A percentile compares a stretch with the other conserved stretches of the same genome.
These are phyloP conservation scores for Xylota segnis DNA, from an alignment of 2,888 invertebrate genomes.

Conservation along the genomic window DNA sequence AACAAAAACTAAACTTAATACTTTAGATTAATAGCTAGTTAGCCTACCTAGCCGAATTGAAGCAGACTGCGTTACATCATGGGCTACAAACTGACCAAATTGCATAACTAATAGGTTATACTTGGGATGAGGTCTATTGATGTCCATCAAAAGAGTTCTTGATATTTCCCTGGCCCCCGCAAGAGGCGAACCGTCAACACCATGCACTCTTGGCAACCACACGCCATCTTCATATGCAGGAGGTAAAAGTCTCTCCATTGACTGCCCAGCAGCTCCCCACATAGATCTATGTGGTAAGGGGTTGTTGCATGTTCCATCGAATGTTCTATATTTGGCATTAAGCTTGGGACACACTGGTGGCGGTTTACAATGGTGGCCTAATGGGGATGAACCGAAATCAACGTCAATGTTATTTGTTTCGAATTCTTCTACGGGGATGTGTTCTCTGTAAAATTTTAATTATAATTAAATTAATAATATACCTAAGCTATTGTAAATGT, in stretches of 20 bases:
- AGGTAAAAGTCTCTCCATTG: slow-evolving; percentile 88
- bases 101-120: slow-evolving; percentile 90
- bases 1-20: slow-evolving; percentile 37
- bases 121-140: slow-evolving; percentile 86
- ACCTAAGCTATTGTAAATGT: too few relatives aligned
- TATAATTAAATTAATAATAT: too few relatives aligned
- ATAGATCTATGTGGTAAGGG: slow-evolving; percentile 81
- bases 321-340: slow-evolving; percentile 87
- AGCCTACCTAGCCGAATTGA: slow-evolving; percentile 88
- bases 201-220: slow-evolving; percentile 81
- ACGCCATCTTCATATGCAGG: slow-evolving; percentile 89
- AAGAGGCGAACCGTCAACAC: slow-evolving; percentile 85
- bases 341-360: slow-evolving; percentile 84
- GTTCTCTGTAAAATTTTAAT: slow-evolving; percentile 77
- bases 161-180: slow-evolving; percentile 89
- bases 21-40: neutral
- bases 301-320: slow-evolving; percentile 95
- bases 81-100: slow-evolving; percentile 92
- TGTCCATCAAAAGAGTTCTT: slow-evolving; percentile 86
- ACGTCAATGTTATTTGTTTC: slow-evolving; percentile 83
- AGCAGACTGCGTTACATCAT: slow-evolving; percentile 90
- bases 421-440: slow-evolving; percentile 82
- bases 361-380: slow-evolving; percentile 82
- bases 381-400: slow-evolving; percentile 80
- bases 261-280: slow-evolving; percentile 90